Base-by-base conservation (phyloP, 2,797 vertebrate species). In the Pterois miles region DNA sequence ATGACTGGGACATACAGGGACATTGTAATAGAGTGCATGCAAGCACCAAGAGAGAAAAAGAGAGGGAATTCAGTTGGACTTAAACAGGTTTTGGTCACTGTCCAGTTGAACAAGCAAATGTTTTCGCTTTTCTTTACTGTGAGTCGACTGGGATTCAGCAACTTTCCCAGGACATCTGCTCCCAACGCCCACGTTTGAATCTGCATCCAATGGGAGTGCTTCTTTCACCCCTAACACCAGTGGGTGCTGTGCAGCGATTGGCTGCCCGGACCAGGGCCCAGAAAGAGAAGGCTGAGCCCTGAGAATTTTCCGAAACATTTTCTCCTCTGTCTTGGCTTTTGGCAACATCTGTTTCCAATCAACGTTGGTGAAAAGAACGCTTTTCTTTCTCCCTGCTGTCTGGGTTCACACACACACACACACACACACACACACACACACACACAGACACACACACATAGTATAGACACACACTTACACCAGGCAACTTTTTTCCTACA, bases 111-210 rank as follows among this genome's bases (percentile, higher is more conserved):
- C 90, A 87, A 94, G 91, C 85, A 92, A 92, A 93, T 95, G 93
- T 95, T 96, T 96, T 95, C 80, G 80, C 93, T 94, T 94, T 91
- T 89, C 86, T 91, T 94, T 88, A 91, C 91, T 89, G 87, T 78
- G 84, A 85, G 92, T 90, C 86, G 84, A 93, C 91, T 95, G 94
- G 94, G 94, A 96, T 94, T 94, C 91, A 93, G 86, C 89, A 95
- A 94, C 92, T 95, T 96, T 96, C 96, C 95, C 96, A 96, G 95
- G 95, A 96, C 95, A 96, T 96, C 95, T 96, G 94, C 95, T 95
- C 94, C 91, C 85, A 57, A 91, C 94, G 79, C 95, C 95, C 95
- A 96, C 94, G 92, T 93, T 90, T 83, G 40, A 65, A 27, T 76
- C 80, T 60, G 80, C 29, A 6, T 69, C 95, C 95, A 96, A 95